Base-by-base conservation (phyloP, 2,888 invertebrate genomes). In the Drosophila recens region DNA sequence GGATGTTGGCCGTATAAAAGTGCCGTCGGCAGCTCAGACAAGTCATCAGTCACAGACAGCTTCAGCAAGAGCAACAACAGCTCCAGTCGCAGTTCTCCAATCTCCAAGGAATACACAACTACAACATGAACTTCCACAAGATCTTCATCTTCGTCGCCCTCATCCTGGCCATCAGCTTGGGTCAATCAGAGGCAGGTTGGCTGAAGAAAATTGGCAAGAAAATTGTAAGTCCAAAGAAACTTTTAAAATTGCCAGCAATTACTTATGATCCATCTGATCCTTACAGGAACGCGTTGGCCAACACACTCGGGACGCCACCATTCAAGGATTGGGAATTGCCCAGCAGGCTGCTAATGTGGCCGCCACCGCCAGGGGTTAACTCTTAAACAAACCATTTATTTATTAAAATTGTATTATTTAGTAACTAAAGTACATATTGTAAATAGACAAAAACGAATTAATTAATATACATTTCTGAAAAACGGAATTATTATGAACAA, bases 101-200 rank as follows among this genome's bases (percentile, higher is more conserved):
- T 4, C 45, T 63, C 46, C 20, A 49, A 53, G 43, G 53, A 53
- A 53, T 57, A 52, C 5, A 13, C 17, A 45, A 45, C 13, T 6
- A 43, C n/a, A 78, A 17, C 11, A 84, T 84, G 84, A 83, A 84
- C 69, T 84, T 86, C 62, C 13, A 69, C 61, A 86, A 81, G 69
- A 46, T 83, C 58, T 83, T 87, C 48, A 54, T 89, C 15, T 81
- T 83, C 4, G 49, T 83, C 15, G 89, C 82, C 23, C 70, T 90
- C 10, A 67, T 88, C 15, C 61, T 91, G 56, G 81, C 89, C 36
- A 63, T 86, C 3, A 81, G 83, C 38, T 51, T 82, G 46, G 87
- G 80, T 17, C 89, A 90, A 74, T 79, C 86, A 8, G 84, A 91
- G 17, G 91, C 90, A n/a, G 89, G 90, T 10, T 90, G 87, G 90